phyloP scores from a whole-genome alignment of 2,797 vertebrate genomes.

The Sebastolobus alascanus region DNA sequence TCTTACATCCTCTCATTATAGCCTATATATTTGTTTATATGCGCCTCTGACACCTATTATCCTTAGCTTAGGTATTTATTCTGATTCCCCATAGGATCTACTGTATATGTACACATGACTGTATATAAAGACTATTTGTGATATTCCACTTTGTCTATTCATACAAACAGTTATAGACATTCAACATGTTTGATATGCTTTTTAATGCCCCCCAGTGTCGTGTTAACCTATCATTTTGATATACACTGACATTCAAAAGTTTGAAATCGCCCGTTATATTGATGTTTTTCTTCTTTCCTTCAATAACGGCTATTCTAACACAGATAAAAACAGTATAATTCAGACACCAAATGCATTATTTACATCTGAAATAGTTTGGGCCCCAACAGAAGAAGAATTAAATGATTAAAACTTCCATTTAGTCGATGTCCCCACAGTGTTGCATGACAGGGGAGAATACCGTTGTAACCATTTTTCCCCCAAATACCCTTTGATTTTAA shows the following conservation, averaged over 20 bases:
- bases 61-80: not conserved
- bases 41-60: not conserved
- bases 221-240: not conserved
- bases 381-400: too few relatives aligned
- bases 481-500: too few relatives aligned
- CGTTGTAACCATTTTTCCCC: too few relatives aligned
- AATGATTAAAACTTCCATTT: too few relatives aligned
- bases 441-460: not conserved
- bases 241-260: not conserved
- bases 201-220: not conserved
- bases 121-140: not conserved
- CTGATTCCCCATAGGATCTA: not conserved
- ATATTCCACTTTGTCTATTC: not conserved
- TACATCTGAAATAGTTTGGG: too few relatives aligned
- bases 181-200: not conserved
- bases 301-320: too few relatives aligned
- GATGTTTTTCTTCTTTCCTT: too few relatives aligned
- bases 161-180: not conserved
- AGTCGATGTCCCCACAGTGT: not conserved
- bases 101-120: not conserved
- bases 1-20: not conserved
- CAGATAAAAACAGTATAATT: too few relatives aligned
- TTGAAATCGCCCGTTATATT: not conserved
- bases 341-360: too few relatives aligned
- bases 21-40: not conserved